Base-by-base conservation (phyloP, 2,888 invertebrate species). In the Tryphoninae sp. region DNA sequence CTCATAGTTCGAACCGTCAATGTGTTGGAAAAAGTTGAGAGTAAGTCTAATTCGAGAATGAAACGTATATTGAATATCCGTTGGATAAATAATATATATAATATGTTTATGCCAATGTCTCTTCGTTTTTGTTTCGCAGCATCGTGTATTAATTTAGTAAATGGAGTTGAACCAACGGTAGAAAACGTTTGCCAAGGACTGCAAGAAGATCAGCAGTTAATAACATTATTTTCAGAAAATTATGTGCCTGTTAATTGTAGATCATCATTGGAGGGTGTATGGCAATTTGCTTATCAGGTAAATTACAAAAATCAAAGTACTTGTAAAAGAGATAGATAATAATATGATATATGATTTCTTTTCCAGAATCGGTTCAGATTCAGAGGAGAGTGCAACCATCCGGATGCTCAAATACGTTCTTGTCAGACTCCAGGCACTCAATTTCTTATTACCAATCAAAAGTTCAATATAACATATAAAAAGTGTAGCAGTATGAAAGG, bases 341-440 rank as follows among this genome's bases (percentile, higher is more conserved):
- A 16, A 26, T 26, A 45, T 19, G 42, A 64, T 42, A 11, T 4
- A 9, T 26, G 7, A 22, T 49, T 11, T n/a, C 65, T 58, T 73
- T 40, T 83, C 84, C 91, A 95, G 93, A 97, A 98, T 92, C 94
- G 97, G 83, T 97, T 96, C 90, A 94, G 97, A 81, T 98, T 98
- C 88, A 97, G 97, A 22, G 98, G 98, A 68, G 98, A 98, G 91
- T 99, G 99, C 91, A 95, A 96, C 87, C 94, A 97, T 90, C 96
- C 96, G 0, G 97, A 97, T 92, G 98, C 97, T 2, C 96, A 96
- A 89, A 97, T 99, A 84, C 95, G 95, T 87, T 98, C 98, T 0
- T 99, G 99, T 90, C 99, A 99, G 93, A 97, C 97, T 22, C 97
- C 98, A 2, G 99, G 99, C 79, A 98, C 98, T 11, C 97, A 98